Percentiles rank a stretch among this genome's conserved stretches.
phyloP scores from a whole-genome alignment of 2,113 vertebrate species.

The Hippopotamus amphibius region DNA sequence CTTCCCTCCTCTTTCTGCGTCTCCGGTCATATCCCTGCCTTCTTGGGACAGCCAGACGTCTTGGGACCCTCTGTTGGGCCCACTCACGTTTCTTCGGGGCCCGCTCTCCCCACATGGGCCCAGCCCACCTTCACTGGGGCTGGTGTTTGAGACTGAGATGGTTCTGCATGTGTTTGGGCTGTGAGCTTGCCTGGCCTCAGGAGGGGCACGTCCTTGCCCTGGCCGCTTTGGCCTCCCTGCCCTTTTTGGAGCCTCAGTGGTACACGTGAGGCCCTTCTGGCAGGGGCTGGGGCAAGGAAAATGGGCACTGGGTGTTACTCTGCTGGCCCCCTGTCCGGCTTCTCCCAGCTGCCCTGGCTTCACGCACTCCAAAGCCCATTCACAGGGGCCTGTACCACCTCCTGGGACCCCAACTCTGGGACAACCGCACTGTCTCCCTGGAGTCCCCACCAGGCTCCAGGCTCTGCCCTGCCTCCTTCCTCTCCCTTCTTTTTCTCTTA shows the following conservation, averaged over 20 bases:
- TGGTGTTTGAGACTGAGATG: no score
- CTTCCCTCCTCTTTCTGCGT: neutral
- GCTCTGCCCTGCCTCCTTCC: neutral
- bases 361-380: neutral
- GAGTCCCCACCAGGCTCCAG: neutral
- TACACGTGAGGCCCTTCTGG: neutral
- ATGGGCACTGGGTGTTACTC: no score
- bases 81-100: neutral
- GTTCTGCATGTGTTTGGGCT: neutral
- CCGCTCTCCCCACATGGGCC: neutral
- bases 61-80: neutral
- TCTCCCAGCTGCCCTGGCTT: neutral
- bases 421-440: neutral
- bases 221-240: neutral
- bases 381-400: neutral
- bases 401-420: neutral
- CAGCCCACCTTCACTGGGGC: neutral
- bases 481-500: neutral
- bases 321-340: no score
- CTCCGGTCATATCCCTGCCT: neutral
- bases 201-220: neutral
- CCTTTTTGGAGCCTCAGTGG: neutral
- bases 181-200: neutral
- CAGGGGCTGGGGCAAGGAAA: neutral
- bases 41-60: neutral